Conservation (phyloP, 2,888 invertebrate genomes). For the Drosophila hamatofila region DNA sequence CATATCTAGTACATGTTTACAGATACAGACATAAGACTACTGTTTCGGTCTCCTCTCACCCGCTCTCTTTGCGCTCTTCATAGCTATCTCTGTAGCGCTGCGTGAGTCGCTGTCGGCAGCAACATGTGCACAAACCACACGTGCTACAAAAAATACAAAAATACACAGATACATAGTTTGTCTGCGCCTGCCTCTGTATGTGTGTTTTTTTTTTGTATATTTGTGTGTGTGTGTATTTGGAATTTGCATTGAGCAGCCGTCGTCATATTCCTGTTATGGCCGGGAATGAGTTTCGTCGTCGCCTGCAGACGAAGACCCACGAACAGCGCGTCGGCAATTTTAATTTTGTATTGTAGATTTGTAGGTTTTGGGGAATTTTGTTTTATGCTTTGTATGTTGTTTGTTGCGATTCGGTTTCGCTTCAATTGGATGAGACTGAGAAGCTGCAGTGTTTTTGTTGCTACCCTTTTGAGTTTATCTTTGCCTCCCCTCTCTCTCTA, state of each 20-base stretch:
- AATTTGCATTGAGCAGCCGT: slow-evolving; percentile 75
- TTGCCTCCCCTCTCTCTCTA: neutral
- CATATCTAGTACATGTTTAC: slow-evolving; percentile 21
- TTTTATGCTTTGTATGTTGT: slow-evolving; percentile 18
- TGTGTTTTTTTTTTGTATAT: too few relatives aligned
- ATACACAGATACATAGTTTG: slow-evolving; percentile 38
- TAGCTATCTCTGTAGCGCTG: slow-evolving; percentile 36
- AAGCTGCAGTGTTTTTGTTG: slow-evolving; percentile 36
- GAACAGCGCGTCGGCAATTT: slow-evolving; percentile 37
- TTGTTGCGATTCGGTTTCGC: slow-evolving; percentile 30
- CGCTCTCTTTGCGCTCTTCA: slow-evolving; percentile 29
- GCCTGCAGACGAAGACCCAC: slow-evolving; percentile 44
- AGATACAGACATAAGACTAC: slow-evolving; percentile 13
- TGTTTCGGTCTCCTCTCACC: slow-evolving; percentile 30
- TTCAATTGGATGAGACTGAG: slow-evolving; percentile 31
- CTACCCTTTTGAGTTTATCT: slow-evolving; percentile 34
- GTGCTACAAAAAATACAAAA: slow-evolving; percentile 70
- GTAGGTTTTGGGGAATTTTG: slow-evolving; percentile 33
- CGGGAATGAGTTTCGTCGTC: slow-evolving; percentile 33
- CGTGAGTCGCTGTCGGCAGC: slow-evolving; percentile 53
- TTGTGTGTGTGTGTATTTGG: slow-evolving; percentile 55
- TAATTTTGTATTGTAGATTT: slow-evolving; percentile 24
- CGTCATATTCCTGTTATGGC: slow-evolving; percentile 58
- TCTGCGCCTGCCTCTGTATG: slow-evolving; percentile 8
- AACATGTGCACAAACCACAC: slow-evolving; percentile 81